Evolutionary conservation across 2,113 vertebrate genomes (phyloP).

Genomic region (Pseudorasbora parva): DNA sequence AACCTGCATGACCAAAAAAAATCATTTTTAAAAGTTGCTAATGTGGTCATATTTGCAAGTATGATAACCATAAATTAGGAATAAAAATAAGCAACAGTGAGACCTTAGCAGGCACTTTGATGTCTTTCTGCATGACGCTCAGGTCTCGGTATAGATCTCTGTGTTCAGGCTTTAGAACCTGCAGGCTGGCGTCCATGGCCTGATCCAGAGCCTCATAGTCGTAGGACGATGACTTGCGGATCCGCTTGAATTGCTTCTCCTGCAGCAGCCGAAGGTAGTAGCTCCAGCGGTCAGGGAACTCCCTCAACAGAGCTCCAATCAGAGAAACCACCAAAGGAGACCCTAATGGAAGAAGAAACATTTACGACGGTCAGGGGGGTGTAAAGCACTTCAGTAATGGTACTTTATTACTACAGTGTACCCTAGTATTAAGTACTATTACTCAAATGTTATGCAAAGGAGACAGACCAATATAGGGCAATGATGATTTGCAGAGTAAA

Average conservation of each 20-base stretch:
- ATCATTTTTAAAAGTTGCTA: neutral
- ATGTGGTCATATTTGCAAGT: neutral
- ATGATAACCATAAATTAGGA: too few relatives aligned
- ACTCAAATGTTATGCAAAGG: neutral
- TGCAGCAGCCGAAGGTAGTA: conserved; percentile 94
- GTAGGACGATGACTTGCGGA: conserved; percentile 93
- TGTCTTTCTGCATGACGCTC: conserved; percentile 88
- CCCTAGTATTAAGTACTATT: neutral
- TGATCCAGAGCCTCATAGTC: conserved; percentile 98
- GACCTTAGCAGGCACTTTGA: conserved; percentile 92
- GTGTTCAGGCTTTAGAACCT: conserved; percentile 84
- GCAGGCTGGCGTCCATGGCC: conserved; percentile 96
- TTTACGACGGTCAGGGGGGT: neutral
- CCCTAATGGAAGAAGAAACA: conserved; percentile 71
- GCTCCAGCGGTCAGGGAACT: conserved; percentile 91
- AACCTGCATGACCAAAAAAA: conserved; percentile 74
- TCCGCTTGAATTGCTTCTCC: conserved; percentile 93
- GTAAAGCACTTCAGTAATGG: neutral
- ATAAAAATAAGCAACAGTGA: too few relatives aligned
- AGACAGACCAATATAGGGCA: too few relatives aligned
- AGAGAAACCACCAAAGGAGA: conserved; percentile 95
- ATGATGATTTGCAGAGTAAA: too few relatives aligned
- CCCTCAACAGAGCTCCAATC: conserved; percentile 90
- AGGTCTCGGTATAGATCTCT: conserved; percentile 89
- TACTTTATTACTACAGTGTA: neutral